phyloP scores from a whole-genome alignment of 2,113 vertebrate genomes.

The Indicator maculatus region DNA sequence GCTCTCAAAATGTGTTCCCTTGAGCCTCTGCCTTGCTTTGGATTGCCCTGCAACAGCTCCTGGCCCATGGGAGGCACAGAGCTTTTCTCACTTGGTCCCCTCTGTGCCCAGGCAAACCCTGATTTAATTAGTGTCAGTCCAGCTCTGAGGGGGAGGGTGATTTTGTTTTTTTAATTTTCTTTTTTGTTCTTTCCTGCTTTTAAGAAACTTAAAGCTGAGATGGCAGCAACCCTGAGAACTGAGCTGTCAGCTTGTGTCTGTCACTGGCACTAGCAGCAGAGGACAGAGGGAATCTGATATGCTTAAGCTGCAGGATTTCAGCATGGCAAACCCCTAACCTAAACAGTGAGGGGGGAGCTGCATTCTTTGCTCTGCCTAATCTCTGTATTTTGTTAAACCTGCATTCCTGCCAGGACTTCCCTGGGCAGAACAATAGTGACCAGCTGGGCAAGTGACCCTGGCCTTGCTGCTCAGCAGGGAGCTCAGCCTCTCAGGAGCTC shows the following conservation, averaged over 20 bases:
- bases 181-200: background rate
- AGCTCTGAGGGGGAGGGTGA: background rate
- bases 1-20: background rate
- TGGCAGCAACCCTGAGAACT: background rate
- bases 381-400: conserved; percentile 70
- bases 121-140: background rate
- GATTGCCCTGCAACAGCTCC: background rate
- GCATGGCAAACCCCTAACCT: conserved; percentile 57
- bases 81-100: background rate
- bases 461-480: conserved; percentile 51
- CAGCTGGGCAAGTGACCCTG: conserved; percentile 67
- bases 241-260: conserved; percentile 61
- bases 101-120: background rate
- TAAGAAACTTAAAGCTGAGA: conserved; percentile 26
- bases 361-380: conserved; percentile 68
- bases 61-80: background rate
- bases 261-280: conserved; percentile 41
- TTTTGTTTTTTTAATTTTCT: background rate
- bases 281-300: conserved; percentile 40
- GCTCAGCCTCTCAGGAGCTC: conserved; percentile 43
- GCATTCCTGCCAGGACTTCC: conserved; percentile 61
- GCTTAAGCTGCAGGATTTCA: conserved; percentile 55
- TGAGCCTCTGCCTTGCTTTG: background rate
- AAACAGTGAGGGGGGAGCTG: conserved; percentile 35
- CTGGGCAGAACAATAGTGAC: conserved; percentile 62